Evolutionary conservation across 2,888 invertebrate genomes (phyloP).

Genomic region (Xanthia togata): DNA sequence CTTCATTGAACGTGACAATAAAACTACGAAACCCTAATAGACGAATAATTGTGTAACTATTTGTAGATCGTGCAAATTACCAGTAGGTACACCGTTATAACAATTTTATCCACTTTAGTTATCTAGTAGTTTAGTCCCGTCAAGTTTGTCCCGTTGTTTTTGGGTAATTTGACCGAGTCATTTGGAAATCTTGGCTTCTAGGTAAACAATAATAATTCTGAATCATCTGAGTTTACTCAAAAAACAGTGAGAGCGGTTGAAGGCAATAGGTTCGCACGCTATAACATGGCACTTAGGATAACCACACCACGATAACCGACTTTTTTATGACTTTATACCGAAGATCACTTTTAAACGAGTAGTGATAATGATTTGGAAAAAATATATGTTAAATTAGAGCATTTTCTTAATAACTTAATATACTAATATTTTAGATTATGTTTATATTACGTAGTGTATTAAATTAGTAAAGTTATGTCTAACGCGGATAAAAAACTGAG

Average conservation of each 20-base stretch:
- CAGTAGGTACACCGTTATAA: neutral
- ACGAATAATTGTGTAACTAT: neutral
- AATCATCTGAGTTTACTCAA: neutral
- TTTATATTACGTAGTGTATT: no score
- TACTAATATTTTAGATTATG: no score
- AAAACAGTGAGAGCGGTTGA: neutral
- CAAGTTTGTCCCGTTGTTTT: constrained; percentile 7
- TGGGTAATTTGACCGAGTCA: constrained; percentile 1
- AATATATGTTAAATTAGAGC: no score
- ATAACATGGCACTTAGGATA: neutral
- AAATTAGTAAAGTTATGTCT: no score
- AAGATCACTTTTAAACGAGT: no score
- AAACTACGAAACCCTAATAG: neutral
- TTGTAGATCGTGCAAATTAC: constrained; percentile 24
- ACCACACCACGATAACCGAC: no score
- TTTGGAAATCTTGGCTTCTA: neutral
- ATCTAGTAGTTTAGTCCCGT: neutral
- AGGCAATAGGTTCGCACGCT: neutral
- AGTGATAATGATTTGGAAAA: no score
- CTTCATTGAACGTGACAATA: constrained; percentile 3
- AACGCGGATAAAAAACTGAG: no score
- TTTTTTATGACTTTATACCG: no score
- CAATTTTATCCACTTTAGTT: constrained; percentile 11
- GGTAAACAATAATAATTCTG: neutral
- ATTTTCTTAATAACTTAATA: no score